Evolutionary conservation across 2,113 vertebrate genomes (phyloP).

Genomic region (Platycercus adscitus): DNA sequence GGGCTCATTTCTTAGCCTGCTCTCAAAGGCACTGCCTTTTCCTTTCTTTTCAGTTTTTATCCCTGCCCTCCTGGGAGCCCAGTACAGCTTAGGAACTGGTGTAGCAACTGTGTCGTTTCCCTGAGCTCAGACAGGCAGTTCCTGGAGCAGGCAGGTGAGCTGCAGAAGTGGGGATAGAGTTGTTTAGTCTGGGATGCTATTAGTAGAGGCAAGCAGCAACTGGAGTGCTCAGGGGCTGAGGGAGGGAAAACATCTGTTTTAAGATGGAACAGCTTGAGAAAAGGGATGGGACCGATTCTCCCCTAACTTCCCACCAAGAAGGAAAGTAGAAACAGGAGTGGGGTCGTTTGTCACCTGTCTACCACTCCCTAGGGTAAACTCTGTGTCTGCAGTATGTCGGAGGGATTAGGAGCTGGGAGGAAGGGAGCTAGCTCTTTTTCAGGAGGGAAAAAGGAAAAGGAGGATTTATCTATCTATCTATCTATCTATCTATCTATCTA

Average conservation of each 20-base stretch:
- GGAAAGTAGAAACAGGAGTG: background rate
- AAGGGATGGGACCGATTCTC: background rate
- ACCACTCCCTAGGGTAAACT: background rate
- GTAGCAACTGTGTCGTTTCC: background rate
- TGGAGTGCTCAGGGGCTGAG: background rate
- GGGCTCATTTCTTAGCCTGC: background rate
- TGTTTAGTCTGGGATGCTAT: background rate
- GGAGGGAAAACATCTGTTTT: background rate
- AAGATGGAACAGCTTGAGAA: background rate
- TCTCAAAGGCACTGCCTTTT: background rate
- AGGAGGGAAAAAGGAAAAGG: background rate
- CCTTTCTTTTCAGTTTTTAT: background rate
- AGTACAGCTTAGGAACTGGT: background rate
- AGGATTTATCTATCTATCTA: background rate
- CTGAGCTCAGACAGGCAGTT: background rate
- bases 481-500: background rate
- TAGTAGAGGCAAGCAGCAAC: background rate
- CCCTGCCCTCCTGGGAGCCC: background rate
- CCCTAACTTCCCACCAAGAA: background rate
- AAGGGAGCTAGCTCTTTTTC: background rate
- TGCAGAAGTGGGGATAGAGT: background rate
- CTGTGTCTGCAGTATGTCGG: background rate
- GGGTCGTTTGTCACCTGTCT: background rate
- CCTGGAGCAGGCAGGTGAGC: background rate
- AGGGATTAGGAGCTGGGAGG: background rate